Percentiles rank a stretch among this genome's conserved stretches.
phyloP scores from a whole-genome alignment of 2,113 vertebrate species.

The Anseranas semipalmata region DNA sequence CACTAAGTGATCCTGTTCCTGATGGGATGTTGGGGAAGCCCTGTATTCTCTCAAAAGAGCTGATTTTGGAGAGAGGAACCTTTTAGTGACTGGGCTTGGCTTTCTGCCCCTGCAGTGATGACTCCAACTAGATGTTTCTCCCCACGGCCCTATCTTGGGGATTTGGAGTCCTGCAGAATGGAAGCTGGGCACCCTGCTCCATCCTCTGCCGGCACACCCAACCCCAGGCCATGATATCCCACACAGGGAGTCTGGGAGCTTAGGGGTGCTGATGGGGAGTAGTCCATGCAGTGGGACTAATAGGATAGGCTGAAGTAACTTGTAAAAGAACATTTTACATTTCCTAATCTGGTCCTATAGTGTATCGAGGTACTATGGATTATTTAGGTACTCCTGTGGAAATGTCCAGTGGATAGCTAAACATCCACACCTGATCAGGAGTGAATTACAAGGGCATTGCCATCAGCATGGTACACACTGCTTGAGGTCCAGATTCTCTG shows the following conservation, averaged over 20 bases:
- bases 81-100: neutral
- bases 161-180: neutral
- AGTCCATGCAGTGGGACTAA: neutral
- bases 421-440: neutral
- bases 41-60: neutral
- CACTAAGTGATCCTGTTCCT: neutral
- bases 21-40: neutral
- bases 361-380: neutral
- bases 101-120: neutral
- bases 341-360: neutral
- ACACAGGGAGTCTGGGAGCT: accelerated
- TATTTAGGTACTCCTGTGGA: neutral
- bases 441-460: neutral
- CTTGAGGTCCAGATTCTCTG: neutral
- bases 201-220: neutral
- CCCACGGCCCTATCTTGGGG: neutral
- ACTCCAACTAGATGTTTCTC: neutral
- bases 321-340: neutral
- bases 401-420: neutral
- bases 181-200: neutral
- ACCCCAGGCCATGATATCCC: too few species aligned
- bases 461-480: accelerated
- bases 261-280: neutral
- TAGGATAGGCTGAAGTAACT: neutral
- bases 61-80: neutral